Evolutionary conservation across 2,797 vertebrate genomes (phyloP).

Genomic region (Ateles fusciceps): DNA sequence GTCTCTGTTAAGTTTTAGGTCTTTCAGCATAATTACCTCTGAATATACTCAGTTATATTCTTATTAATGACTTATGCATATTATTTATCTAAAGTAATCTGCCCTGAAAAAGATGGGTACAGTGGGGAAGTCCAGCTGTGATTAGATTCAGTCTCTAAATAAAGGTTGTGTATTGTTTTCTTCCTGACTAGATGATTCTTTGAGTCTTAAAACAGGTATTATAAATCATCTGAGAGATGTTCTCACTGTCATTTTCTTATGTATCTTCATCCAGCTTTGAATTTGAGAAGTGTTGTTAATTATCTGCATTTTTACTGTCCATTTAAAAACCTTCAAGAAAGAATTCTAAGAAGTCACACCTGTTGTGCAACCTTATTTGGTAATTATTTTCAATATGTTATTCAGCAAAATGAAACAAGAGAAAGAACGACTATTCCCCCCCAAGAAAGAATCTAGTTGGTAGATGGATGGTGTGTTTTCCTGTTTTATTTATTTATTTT

Average conservation of each 20-base stretch:
- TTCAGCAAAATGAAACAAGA: constrained; percentile 29
- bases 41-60: background rate
- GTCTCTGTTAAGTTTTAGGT: background rate
- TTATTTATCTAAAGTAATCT: background rate
- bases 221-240: background rate
- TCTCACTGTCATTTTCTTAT: background rate
- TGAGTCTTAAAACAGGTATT: background rate
- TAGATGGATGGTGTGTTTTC: background rate
- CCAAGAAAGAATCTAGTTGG: background rate
- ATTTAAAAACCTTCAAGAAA: background rate
- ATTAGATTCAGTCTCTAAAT: constrained; percentile 50
- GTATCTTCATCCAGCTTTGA: background rate
- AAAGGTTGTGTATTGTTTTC: constrained; percentile 27
- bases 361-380: background rate
- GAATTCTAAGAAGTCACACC: background rate
- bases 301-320: constrained; percentile 8
- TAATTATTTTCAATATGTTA: constrained; percentile 32
- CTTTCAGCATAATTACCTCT: background rate
- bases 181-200: constrained; percentile 20
- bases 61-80: background rate
- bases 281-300: background rate
- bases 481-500: too few species aligned
- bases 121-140: constrained; percentile 39
- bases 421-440: background rate
- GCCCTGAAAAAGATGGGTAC: background rate